Evolutionary conservation across 2,113 vertebrate genomes (phyloP).

Genomic region (Trogon surrucura): DNA sequence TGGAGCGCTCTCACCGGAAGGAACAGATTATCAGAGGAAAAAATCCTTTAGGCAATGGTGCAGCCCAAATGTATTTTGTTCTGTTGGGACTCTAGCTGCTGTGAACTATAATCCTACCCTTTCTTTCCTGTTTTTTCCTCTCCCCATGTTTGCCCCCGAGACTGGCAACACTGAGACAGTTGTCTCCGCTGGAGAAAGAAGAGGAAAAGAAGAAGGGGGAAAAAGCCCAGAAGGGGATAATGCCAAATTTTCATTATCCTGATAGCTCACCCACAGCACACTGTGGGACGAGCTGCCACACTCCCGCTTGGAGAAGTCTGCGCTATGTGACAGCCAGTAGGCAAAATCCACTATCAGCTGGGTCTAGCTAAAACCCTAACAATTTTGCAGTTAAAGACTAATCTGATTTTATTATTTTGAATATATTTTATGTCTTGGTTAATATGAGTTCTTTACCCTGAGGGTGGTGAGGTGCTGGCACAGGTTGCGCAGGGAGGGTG

Average conservation of each 20-base stretch:
- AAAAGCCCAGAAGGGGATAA: neutral
- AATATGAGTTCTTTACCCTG: neutral
- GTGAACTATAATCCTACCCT: neutral
- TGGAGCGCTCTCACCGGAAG: conserved; percentile 55
- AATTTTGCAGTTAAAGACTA: neutral
- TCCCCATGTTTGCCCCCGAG: rapidly evolving
- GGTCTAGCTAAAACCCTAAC: neutral
- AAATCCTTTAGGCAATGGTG: neutral
- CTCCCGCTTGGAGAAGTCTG: neutral
- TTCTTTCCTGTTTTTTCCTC: neutral
- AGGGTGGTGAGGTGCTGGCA: too few relatives aligned
- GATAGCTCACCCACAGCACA: neutral
- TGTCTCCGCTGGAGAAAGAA: neutral
- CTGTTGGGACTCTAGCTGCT: neutral
- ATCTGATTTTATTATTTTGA: neutral
- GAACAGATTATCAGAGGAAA: conserved; percentile 41
- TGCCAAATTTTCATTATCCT: neutral
- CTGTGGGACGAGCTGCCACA: neutral
- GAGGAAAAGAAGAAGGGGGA: neutral
- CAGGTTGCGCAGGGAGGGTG: too few relatives aligned
- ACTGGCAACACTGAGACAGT: neutral
- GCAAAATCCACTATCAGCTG: neutral
- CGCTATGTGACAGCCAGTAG: neutral
- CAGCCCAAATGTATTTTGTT: neutral
- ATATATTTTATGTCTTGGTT: neutral